Conservation (phyloP, 1,140 invertebrate genomes). For the Bacillus rossius region DNA sequence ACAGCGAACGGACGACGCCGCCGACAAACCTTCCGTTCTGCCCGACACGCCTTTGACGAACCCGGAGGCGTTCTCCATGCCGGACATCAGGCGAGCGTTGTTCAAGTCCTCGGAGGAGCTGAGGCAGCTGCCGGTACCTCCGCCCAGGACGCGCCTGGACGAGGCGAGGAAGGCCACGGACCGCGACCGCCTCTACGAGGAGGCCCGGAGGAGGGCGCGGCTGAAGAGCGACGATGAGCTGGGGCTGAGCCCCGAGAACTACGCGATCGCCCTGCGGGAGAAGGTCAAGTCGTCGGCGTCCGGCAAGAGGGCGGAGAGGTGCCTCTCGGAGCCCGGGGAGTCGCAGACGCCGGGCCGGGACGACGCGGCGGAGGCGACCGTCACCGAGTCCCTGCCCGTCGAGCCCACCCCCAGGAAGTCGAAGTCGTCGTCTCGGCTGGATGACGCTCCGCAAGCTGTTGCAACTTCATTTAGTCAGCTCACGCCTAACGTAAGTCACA, state of each 20-base stretch:
- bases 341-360: too few relatives aligned
- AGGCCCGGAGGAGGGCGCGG: slow-evolving; percentile 59
- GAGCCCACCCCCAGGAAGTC: background rate
- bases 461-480: too few relatives aligned
- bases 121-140: slow-evolving; percentile 44
- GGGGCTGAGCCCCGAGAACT: slow-evolving; percentile 65
- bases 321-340: too few relatives aligned
- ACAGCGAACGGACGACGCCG: slow-evolving; percentile 6
- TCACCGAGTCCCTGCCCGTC: background rate
- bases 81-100: slow-evolving; percentile 32
- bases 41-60: slow-evolving; percentile 32
- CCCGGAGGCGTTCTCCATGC: slow-evolving; percentile 35
- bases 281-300: slow-evolving; percentile 33
- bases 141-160: slow-evolving; percentile 39
- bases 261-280: slow-evolving; percentile 49
- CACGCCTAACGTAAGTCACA: too few relatives aligned
- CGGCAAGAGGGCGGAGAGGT: too few relatives aligned
- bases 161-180: slow-evolving; percentile 48
- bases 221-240: slow-evolving; percentile 66
- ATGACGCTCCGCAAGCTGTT: too few relatives aligned
- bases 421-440: background rate
- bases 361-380: background rate
- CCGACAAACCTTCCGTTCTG: slow-evolving; percentile 14
- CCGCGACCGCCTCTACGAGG: slow-evolving; percentile 50
- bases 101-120: slow-evolving; percentile 28